Percentiles rank a stretch among this genome's conserved stretches.
These are phyloP conservation scores for Serilophus lunatus DNA, from an alignment of 2,113 vertebrate species.

Conservation along the genomic window DNA sequence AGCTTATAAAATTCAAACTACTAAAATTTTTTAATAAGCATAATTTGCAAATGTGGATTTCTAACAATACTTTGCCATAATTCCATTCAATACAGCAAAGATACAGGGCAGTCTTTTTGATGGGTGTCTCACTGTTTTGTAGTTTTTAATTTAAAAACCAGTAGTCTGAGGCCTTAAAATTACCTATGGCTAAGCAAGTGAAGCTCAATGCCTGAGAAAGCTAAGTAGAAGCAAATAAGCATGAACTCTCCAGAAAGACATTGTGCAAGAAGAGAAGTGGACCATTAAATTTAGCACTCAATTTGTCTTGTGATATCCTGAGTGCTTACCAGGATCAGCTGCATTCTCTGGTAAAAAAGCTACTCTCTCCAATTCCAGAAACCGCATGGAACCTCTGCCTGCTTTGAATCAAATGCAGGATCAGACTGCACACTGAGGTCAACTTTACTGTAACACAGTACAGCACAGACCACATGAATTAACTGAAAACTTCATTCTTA, in stretches of 20 bases:
- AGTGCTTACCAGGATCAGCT: background rate
- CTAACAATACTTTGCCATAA: background rate
- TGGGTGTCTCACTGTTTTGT: background rate
- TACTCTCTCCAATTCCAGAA: background rate
- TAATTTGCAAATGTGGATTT: background rate
- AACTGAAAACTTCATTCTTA: constrained; percentile 4
- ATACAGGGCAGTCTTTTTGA: background rate
- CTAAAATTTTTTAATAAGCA: background rate
- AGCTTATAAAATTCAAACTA: background rate
- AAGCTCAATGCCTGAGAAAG: background rate
- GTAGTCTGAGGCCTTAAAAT: background rate
- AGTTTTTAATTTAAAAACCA: background rate
- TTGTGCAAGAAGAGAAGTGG: background rate
- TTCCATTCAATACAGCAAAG: background rate
- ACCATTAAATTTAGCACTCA: background rate
- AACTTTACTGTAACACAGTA: background rate
- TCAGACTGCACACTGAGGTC: background rate
- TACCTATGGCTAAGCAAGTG: background rate
- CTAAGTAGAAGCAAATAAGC: background rate
- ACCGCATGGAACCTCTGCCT: background rate
- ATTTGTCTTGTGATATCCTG: background rate
- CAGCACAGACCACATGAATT: background rate
- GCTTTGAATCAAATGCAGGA: background rate
- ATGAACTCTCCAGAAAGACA: background rate
- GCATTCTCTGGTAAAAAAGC: background rate